Evolutionary conservation across 1,140 invertebrate genomes (phyloP).

Genomic region (Halictus rubicundus): DNA sequence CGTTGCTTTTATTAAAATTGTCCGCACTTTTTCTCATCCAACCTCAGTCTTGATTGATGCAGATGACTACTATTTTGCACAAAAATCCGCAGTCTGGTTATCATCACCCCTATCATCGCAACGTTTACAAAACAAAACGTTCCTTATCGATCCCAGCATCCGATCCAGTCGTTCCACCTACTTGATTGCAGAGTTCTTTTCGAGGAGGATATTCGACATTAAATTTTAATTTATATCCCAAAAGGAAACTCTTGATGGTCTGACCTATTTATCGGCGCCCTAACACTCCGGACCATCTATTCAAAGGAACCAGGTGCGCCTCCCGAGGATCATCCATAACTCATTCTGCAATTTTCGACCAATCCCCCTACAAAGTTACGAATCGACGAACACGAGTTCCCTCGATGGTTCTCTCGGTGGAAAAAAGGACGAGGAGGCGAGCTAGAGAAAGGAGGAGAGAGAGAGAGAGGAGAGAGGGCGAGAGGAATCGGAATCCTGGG

Average conservation of each 20-base stretch:
- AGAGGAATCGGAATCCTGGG: background rate
- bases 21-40: no score
- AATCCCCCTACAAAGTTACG: background rate
- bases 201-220: background rate
- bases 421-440: no score
- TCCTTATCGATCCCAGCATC: background rate
- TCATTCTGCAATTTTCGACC: background rate
- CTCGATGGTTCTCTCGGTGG: background rate
- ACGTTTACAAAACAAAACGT: background rate
- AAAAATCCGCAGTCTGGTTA: no score
- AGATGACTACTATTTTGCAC: no score
- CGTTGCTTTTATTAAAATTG: no score
- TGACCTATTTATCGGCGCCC: background rate
- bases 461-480: no score
- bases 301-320: constrained; percentile 7
- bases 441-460: no score
- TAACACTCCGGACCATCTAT: background rate
- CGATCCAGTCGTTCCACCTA: background rate
- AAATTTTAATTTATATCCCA: constrained; percentile 2
- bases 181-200: background rate
- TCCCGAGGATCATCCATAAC: background rate
- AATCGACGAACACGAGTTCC: background rate
- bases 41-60: no score
- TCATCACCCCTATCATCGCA: no score
- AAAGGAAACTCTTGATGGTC: background rate